Percentiles rank a stretch among this genome's conserved stretches.
phyloP scores from a whole-genome alignment of 2,113 vertebrate species.

The Archocentrus centrarchus region DNA sequence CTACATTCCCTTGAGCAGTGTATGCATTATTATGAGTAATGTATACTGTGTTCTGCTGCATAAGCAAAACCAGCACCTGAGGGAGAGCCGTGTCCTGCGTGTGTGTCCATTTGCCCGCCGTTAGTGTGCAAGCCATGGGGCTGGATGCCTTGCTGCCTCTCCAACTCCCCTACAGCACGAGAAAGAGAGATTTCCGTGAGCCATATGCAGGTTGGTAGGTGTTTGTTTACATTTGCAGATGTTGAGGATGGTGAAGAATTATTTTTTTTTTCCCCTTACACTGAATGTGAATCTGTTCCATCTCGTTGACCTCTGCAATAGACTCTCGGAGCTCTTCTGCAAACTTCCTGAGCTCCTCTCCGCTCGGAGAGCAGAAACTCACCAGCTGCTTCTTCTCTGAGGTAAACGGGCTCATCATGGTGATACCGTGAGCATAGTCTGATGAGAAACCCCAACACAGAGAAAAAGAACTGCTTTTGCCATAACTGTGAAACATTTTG shows the following conservation, averaged over 20 bases:
- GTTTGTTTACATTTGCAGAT: background rate
- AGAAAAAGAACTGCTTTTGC: background rate
- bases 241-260: background rate
- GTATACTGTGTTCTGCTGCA: constrained; percentile 24
- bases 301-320: constrained; percentile 96
- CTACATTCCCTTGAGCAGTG: constrained; percentile 3
- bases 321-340: constrained; percentile 97
- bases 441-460: constrained; percentile 35
- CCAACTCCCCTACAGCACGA: constrained; percentile 89
- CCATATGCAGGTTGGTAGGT: rapidly evolving
- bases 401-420: constrained; percentile 92
- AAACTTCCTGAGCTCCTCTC: constrained; percentile 97
- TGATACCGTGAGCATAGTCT: constrained; percentile 98
- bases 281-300: constrained; percentile 98
- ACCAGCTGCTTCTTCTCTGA: constrained; percentile 97
- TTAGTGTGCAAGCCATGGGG: constrained; percentile 86
- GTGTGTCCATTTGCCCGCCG: constrained; percentile 88
- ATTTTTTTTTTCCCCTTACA: constrained; percentile 83
- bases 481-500: background rate
- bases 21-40: constrained; percentile 20
- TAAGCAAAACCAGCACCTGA: constrained; percentile 82
- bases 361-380: constrained; percentile 95
- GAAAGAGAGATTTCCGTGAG: background rate
- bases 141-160: constrained; percentile 92
- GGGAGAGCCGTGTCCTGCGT: constrained; percentile 88